A percentile compares a stretch with the other conserved stretches of the same genome.
These are phyloP conservation scores for Cecropterus lyciades DNA, from an alignment of 1,140 invertebrate species.

Conservation along the genomic window DNA sequence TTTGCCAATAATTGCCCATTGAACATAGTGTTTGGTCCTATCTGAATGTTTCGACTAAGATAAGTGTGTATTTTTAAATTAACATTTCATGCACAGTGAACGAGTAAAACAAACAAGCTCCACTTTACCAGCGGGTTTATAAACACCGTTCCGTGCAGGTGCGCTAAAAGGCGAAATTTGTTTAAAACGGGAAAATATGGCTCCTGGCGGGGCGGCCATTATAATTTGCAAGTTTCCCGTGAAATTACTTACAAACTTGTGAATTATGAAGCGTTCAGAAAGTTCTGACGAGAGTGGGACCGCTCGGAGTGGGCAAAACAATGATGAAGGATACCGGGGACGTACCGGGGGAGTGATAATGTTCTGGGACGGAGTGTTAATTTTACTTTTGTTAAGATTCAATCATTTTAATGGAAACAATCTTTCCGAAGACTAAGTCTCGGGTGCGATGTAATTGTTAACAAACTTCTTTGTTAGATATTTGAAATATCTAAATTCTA, in stretches of 20 bases:
- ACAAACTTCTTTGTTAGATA: background rate
- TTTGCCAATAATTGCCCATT: no score
- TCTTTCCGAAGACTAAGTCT: constrained; percentile 4
- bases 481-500: background rate
- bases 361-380: constrained; percentile 10
- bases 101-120: background rate
- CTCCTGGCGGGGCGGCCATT: constrained; percentile 16
- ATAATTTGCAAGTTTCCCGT: constrained; percentile 25
- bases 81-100: background rate
- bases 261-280: constrained; percentile 23
- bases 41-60: no score
- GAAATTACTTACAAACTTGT: constrained; percentile 27
- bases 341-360: constrained; percentile 5
- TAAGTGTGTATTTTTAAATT: background rate
- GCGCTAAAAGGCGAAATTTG: constrained; percentile 21
- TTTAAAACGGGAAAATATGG: constrained; percentile 8
- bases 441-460: constrained; percentile 1
- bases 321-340: constrained; percentile 14
- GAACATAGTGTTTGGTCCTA: no score
- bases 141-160: constrained; percentile 10
- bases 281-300: constrained; percentile 6
- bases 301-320: constrained; percentile 19
- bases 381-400: constrained; percentile 16
- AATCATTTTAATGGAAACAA: constrained; percentile 25
- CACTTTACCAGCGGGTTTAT: constrained; percentile 4